Conservation (phyloP, 1,140 invertebrate species). For the Nasonia giraulti region DNA sequence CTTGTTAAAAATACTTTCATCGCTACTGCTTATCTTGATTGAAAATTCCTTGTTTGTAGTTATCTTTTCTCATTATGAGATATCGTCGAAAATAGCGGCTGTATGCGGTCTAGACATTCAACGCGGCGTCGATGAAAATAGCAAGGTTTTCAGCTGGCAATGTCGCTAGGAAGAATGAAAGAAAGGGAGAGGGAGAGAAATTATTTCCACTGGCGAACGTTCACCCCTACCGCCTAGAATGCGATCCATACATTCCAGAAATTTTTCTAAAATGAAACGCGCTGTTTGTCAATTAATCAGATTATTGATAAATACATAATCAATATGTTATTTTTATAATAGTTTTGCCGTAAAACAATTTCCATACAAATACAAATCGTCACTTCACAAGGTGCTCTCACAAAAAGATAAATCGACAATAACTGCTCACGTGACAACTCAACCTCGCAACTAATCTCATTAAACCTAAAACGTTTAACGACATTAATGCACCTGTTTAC, state of each 20-base stretch:
- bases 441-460: background rate
- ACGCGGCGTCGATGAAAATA: constrained; percentile 66
- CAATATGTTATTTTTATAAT: too few relatives aligned
- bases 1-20: too few relatives aligned
- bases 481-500: constrained; percentile 44
- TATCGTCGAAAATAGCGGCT: constrained; percentile 61
- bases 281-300: background rate
- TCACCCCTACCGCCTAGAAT: constrained; percentile 44
- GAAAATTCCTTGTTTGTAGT: background rate
- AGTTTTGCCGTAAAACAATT: too few relatives aligned
- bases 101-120: constrained; percentile 62
- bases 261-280: background rate
- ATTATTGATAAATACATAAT: background rate
- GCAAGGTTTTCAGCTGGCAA: constrained; percentile 50
- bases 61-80: constrained; percentile 58
- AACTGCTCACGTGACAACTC: background rate
- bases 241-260: constrained; percentile 28
- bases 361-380: too few relatives aligned
- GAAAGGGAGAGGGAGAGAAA: constrained; percentile 37
- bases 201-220: constrained; percentile 60
- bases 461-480: background rate
- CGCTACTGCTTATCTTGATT: too few relatives aligned
- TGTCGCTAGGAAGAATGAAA: constrained; percentile 45
- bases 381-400: too few relatives aligned
- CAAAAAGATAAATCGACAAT: background rate